Evolutionary conservation across 2,113 vertebrate genomes (phyloP), one percentile per base, ranked within the genome.

Genomic region (Phrynosoma blainvillii): DNA sequence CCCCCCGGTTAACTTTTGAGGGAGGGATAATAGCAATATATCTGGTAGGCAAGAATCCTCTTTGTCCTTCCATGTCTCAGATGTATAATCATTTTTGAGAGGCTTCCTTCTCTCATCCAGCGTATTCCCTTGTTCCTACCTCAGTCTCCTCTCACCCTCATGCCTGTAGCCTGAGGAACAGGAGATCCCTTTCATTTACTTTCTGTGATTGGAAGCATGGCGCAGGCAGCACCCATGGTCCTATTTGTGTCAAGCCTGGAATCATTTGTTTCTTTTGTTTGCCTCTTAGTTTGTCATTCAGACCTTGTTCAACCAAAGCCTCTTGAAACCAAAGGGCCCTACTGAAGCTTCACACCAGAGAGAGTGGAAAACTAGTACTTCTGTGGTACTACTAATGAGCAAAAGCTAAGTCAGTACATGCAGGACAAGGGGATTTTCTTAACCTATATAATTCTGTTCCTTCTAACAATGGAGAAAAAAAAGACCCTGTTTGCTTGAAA

Each of bases 251-350:
- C 82, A 32, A 3, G 1, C 8, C 30, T 77, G 5, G 2, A 47
- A 73, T 27, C 36, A 42, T 42, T 27, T 52, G 13, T 8, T n/a
- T 10, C 3, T 42, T 14, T 12, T 2, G 79, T 25, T 52, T 79
- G 59, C 66, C 27, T 85, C 30, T 11, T 68, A 77, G 90, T 89
- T 84, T 56, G 68, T 42, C 42, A 8, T 0, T 71, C 76, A 21
- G 66, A 81, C n/a, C 88, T 91, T 88, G 74, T 82, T 89, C 70
- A 71, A 32, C 95, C 88, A 80, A 95, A 93, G 73, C 79, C 80
- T 76, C 0, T 88, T 85, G 23, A 87, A 1, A 0, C 32, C 0
- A 0, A 32, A 0, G 77, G 82, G 54, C 89, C 84, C 54, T 89
- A 91, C 76, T 1, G 16, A 36, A 85, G 86, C 86, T 90, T 93